A percentile compares a stretch with the other conserved stretches of the same genome.
These are phyloP conservation scores for Grammomys dolichurus DNA, from an alignment of 2,113 vertebrate species.

Conservation along the genomic window DNA sequence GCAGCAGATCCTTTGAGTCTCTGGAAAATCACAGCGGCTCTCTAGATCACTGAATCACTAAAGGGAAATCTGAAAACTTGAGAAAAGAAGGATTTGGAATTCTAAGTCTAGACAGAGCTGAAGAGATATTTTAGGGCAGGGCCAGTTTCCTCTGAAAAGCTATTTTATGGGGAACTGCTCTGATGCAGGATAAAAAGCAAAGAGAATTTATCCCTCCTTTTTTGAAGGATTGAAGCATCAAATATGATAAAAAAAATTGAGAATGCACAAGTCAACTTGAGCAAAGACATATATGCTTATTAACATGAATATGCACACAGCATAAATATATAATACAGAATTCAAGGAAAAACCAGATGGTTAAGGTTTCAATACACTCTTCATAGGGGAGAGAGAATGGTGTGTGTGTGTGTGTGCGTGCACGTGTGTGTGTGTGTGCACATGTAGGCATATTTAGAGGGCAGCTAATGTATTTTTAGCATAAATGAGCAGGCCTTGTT, in stretches of 20 bases:
- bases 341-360: not conserved
- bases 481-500: not conserved
- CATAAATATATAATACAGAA: not conserved
- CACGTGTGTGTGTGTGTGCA: not conserved
- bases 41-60: slow-evolving; percentile 2
- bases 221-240: not conserved
- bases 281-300: not conserved
- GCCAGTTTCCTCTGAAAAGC: not conserved
- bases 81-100: slow-evolving; percentile 16
- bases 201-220: not conserved
- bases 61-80: slow-evolving; percentile 49
- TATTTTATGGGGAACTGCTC: not conserved
- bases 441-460: not conserved
- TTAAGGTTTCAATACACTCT: not conserved
- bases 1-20: not conserved
- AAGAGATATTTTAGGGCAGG: slow-evolving; percentile 11
- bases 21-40: slow-evolving; percentile 20
- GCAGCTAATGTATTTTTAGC: not conserved
- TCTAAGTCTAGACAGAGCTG: not conserved
- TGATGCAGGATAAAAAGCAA: not conserved
- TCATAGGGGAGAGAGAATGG: not conserved
- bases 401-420: not conserved
- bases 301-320: not conserved
- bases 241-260: not conserved
- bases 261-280: not conserved